These are phyloP conservation scores for Parascotia fuliginaria DNA, from an alignment of 2,888 invertebrate species.

Conservation along the genomic window DNA sequence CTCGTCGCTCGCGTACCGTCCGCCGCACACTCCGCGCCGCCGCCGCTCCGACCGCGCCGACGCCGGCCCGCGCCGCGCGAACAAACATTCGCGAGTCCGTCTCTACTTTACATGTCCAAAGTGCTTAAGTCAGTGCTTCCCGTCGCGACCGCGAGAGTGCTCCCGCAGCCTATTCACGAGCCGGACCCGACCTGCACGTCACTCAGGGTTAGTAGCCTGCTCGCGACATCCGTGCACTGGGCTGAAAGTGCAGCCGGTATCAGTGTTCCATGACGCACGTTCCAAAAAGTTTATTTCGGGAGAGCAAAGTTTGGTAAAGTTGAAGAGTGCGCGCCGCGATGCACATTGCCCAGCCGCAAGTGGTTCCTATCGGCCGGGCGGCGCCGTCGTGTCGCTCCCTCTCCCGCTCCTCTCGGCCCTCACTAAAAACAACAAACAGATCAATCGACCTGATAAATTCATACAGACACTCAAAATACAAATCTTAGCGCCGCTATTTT, in stretches of 20 bases:
- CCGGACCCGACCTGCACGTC: conserved; percentile 78
- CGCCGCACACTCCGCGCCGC: conserved; percentile 74
- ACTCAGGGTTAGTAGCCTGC: conserved; percentile 80
- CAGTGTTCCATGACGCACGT: conserved; percentile 66
- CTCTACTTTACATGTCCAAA: conserved; percentile 80
- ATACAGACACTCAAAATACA: conserved; percentile 63
- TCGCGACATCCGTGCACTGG: conserved; percentile 49
- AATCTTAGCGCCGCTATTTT: conserved; percentile 54
- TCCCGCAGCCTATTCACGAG: conserved; percentile 78
- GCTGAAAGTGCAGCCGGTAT: conserved; percentile 49
- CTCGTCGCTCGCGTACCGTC: conserved; percentile 58
- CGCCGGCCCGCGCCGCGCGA: conserved; percentile 79
- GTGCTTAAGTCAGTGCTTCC: conserved; percentile 84
- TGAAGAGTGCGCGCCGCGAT: conserved; percentile 74
- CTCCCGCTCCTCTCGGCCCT: conserved; percentile 74
- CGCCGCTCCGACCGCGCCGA: conserved; percentile 73
- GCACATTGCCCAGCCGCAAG: conserved; percentile 78
- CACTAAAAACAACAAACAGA: conserved; percentile 83
- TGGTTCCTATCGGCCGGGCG: conserved; percentile 75
- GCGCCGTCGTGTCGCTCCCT: conserved; percentile 79
- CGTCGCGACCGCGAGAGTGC: conserved; percentile 80
- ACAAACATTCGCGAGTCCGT: conserved; percentile 63
- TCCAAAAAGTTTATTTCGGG: conserved; percentile 78
- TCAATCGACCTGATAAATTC: conserved; percentile 76
- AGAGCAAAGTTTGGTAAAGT: conserved; percentile 77